These are phyloP conservation scores for Halcyon chelicuti DNA, from an alignment of 2,797 vertebrate species.

Conservation along the genomic window DNA sequence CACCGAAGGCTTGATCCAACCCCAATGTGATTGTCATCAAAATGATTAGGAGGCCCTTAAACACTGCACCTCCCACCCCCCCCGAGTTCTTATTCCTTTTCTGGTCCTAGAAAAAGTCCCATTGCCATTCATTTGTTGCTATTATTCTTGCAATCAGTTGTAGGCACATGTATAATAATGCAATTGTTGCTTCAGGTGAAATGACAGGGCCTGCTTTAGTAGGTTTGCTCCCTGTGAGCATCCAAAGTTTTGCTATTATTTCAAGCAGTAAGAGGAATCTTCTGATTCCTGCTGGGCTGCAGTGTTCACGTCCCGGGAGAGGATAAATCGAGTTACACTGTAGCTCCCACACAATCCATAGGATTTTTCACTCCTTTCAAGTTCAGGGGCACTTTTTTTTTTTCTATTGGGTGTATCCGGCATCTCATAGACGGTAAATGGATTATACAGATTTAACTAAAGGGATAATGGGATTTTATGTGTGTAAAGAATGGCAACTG, in stretches of 20 bases:
- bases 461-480: slow-evolving; percentile 38
- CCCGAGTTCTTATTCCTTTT: neutral
- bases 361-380: slow-evolving; percentile 43
- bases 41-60: neutral
- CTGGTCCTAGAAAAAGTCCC: neutral
- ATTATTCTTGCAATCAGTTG: neutral
- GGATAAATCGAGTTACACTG: neutral
- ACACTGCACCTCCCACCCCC: rapidly evolving
- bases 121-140: neutral
- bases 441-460: slow-evolving; percentile 41
- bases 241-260: neutral
- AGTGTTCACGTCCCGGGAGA: neutral
- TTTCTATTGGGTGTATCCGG: neutral
- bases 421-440: slow-evolving; percentile 30
- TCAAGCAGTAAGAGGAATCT: neutral
- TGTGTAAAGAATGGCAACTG: slow-evolving; percentile 40
- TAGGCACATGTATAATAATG: neutral
- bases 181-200: neutral
- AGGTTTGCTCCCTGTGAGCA: neutral
- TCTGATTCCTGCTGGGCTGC: neutral
- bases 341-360: neutral
- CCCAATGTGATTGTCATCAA: neutral
- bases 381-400: neutral
- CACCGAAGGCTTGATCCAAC: neutral
- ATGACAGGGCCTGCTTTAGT: neutral